Evolutionary conservation across 2,888 invertebrate genomes (phyloP), one percentile per base, ranked within the genome.

Genomic region (Lithophane ornitopus): DNA sequence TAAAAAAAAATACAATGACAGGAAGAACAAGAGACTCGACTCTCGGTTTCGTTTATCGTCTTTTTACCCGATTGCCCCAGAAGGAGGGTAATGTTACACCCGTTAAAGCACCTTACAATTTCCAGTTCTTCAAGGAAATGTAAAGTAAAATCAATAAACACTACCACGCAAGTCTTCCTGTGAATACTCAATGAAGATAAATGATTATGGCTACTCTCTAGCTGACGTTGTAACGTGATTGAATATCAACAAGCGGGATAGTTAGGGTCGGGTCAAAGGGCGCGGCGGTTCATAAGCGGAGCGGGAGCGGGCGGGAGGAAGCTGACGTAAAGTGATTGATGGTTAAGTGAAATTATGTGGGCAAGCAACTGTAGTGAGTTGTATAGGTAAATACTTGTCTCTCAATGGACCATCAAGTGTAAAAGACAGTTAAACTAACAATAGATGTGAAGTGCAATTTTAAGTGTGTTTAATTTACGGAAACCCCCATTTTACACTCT

Each of bases 251-350:
- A 80, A 80, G 70, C 63, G 4, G 9, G 80, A 80, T 70, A 84
- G 84, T 84, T 84, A 84, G 80, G 39, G 28, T 8, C 52, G 44
- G 80, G 79, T 78, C 80, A 80, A 22, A 84, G 84, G 84, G 70
- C 80, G 58, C 54, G n/a, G 4, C 4, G 22, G 66, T 19, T 28
- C 54, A 28, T 49, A 52, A 62, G 78, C 52, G 65, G 41, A 41
- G 46, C 78, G 49, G 78, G n/a, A 49, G 62, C 58, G 46, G 49
- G 9, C 34, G 19, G 34, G 19, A n/a, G 44, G 67, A n/a, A 69
- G 44, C 59, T 41, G 1, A 12, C 22, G 14, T 52, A 16, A 41
- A 16, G 52, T 83, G 69, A 83, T 83, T 79, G 44, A 65, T 70
- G 41, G 41, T 34, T 49, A 1, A n/a, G 44, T 61, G 41, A 76